Evolutionary conservation across 2,888 invertebrate genomes (phyloP).

Genomic region (Dicyrtomina minuta): DNA sequence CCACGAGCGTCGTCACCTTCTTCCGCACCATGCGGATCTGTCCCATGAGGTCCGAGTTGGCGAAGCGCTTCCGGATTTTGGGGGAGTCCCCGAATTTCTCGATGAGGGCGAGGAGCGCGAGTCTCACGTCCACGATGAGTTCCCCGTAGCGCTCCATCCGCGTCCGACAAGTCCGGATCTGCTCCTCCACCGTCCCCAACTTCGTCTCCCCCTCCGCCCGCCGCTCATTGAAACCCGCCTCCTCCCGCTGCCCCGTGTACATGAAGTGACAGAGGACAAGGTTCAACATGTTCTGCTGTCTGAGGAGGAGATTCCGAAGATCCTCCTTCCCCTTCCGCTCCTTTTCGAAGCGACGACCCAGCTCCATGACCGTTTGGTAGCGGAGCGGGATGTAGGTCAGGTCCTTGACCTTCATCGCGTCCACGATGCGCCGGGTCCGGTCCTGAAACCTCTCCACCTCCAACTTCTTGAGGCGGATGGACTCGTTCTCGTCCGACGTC

Average conservation of each 20-base stretch:
- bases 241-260: constrained; percentile 44
- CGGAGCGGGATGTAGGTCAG: constrained; percentile 45
- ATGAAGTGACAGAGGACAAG: constrained; percentile 47
- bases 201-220: constrained; percentile 31
- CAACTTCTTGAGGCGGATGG: constrained; percentile 34
- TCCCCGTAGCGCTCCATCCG: constrained; percentile 42
- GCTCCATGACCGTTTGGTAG: constrained; percentile 44
- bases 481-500: neutral
- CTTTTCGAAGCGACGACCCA: constrained; percentile 39
- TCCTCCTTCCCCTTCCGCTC: constrained; percentile 46
- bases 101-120: constrained; percentile 40
- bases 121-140: constrained; percentile 40
- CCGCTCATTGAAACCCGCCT: constrained; percentile 36
- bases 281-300: constrained; percentile 44
- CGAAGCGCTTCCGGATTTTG: constrained; percentile 35
- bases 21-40: constrained; percentile 36
- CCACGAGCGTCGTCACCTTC: constrained; percentile 35
- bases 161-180: constrained; percentile 30
- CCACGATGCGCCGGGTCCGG: constrained; percentile 42
- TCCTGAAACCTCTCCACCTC: constrained; percentile 49
- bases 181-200: constrained; percentile 20
- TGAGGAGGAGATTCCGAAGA: constrained; percentile 41
- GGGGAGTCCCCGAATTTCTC: constrained; percentile 36
- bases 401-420: constrained; percentile 51
- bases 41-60: constrained; percentile 21